Base-by-base conservation (phyloP, 2,888 invertebrate species). In the Heteromurus nitidus region DNA sequence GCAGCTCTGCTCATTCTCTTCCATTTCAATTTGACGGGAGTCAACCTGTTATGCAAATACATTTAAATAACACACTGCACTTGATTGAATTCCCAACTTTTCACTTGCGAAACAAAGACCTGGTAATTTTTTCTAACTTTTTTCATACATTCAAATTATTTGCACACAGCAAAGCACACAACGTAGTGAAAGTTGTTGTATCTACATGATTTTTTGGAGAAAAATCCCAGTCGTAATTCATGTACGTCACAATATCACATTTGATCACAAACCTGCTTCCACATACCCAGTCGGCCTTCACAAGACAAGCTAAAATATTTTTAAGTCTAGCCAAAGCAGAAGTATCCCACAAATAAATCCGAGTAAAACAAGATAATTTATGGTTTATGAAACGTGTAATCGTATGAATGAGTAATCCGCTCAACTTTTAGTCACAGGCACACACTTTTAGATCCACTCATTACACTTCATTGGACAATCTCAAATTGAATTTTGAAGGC, bases 21-120 rank as follows among this genome's bases (percentile, higher is more conserved):
- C 73, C 62, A 73, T 73, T 73, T 73, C 73, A 72, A 20, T 73
- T 30, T 50, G n/a, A 36, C 36, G n/a, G 9, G 20, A 9, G 9
- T 44, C 53, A 60, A 72, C 73, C 50, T 62, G 73, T 73, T 73
- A 73, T 73, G 73, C 73, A 73, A 73, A 73, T 73, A 62, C 47
- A 62, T 26, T 50, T 50, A 20, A 28, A n/a, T n/a, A n/a, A n/a
- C n/a, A n/a, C n/a, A n/a, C n/a, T n/a, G n/a, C n/a, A n/a, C n/a
- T n/a, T n/a, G n/a, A n/a, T n/a, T n/a, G n/a, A n/a, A n/a, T n/a
- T n/a, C n/a, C n/a, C n/a, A n/a, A n/a, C n/a, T n/a, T n/a, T n/a
- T n/a, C n/a, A n/a, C n/a, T n/a, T n/a, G n/a, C n/a, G n/a, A n/a
- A n/a, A n/a, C n/a, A n/a, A n/a, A n/a, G n/a, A n/a, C n/a, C n/a